A percentile compares a stretch with the other conserved stretches of the same genome.
These are phyloP conservation scores for Phalloptychus januarius DNA, from an alignment of 2,797 vertebrate species.

Conservation along the genomic window DNA sequence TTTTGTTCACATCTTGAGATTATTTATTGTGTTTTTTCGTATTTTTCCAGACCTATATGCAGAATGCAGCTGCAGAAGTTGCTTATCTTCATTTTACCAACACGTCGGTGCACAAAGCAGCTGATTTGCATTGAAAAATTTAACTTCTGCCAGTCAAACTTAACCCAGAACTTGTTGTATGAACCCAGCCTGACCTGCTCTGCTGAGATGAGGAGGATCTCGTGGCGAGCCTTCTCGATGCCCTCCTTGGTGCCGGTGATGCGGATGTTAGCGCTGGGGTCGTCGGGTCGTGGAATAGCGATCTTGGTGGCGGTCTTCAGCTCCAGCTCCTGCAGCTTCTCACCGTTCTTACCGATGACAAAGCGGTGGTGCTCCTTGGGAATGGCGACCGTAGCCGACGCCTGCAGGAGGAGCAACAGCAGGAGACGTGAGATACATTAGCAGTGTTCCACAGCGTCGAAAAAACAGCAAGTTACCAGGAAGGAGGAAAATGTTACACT, in stretches of 20 bases:
- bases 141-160: not conserved
- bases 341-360: conserved; percentile 83
- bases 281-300: conserved; percentile 79
- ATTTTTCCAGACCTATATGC: not conserved
- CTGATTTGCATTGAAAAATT: not conserved
- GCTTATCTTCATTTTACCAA: not conserved
- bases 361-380: conserved; percentile 86
- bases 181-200: conserved; percentile 76
- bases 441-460: not conserved
- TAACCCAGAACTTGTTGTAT: not conserved
- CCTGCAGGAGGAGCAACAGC: conserved; percentile 52
- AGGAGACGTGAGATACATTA: not conserved
- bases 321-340: conserved; percentile 86
- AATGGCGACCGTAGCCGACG: conserved; percentile 81
- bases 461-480: not conserved
- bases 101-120: not conserved
- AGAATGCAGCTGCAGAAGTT: not conserved
- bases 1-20: not conserved
- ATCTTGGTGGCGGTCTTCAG: conserved; percentile 85
- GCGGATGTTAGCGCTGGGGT: conserved; percentile 81
- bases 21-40: not conserved
- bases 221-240: conserved; percentile 83
- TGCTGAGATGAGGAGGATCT: conserved; percentile 84
- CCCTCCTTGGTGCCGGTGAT: conserved; percentile 84
- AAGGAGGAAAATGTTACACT: not conserved